Percentiles rank a stretch among this genome's conserved stretches.
Conservation (phyloP, 2,888 invertebrate genomes). For the Thysanoteuthis rhombus region DNA sequence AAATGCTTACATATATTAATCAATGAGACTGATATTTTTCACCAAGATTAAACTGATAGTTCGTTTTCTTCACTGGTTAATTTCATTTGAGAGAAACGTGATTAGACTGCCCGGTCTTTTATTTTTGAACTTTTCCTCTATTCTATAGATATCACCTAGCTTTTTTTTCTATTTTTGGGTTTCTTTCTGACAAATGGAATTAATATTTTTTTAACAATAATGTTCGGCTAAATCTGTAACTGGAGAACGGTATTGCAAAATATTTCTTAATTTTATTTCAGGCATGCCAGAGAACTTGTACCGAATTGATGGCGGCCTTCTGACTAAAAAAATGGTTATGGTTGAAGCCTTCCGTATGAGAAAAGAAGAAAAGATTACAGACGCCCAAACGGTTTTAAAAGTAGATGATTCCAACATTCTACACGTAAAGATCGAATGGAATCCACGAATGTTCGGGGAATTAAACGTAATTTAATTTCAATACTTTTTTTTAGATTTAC, state of each 20-base stretch:
- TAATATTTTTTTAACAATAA: too few relatives aligned
- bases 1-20: too few relatives aligned
- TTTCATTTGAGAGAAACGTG: too few relatives aligned
- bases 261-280: background rate
- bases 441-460: background rate
- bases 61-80: too few relatives aligned
- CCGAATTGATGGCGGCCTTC: background rate
- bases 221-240: too few relatives aligned
- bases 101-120: too few relatives aligned
- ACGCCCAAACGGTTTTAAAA: background rate
- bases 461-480: background rate
- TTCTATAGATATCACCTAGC: too few relatives aligned
- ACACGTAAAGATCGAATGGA: background rate
- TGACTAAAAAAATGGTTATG: background rate
- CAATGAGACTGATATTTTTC: too few relatives aligned
- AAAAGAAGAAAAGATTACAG: background rate
- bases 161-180: background rate
- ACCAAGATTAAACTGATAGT: too few relatives aligned
- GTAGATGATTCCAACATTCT: background rate
- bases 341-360: background rate
- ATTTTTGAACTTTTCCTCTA: too few relatives aligned
- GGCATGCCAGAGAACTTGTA: background rate
- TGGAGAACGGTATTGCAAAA: background rate
- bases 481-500: background rate
- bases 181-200: background rate